Conservation (phyloP, 1,140 invertebrate genomes). For the Cyclina sinensis region DNA sequence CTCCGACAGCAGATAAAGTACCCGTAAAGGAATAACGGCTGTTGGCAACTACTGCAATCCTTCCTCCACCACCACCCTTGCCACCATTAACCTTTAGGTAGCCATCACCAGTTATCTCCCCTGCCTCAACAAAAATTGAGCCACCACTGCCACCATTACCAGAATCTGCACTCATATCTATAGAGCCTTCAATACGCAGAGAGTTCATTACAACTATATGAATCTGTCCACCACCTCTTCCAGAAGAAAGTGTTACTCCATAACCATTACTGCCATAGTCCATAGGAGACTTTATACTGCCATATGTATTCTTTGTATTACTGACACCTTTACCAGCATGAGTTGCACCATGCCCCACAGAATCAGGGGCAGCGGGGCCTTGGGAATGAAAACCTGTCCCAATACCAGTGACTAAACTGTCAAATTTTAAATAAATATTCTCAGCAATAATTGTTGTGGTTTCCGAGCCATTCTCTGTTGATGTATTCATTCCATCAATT, state of each 20-base stretch:
- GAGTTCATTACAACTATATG: slow-evolving; percentile 61
- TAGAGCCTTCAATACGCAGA: slow-evolving; percentile 73
- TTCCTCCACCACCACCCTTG: slow-evolving; percentile 74
- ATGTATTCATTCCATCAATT: slow-evolving; percentile 68
- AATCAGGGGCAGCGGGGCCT: slow-evolving; percentile 69
- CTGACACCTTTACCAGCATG: slow-evolving; percentile 74
- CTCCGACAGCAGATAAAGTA: slow-evolving; percentile 56
- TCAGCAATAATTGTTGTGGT: slow-evolving; percentile 74
- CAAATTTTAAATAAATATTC: slow-evolving; percentile 70
- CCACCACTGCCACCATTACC: slow-evolving; percentile 76
- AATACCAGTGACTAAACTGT: slow-evolving; percentile 70
- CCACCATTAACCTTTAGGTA: slow-evolving; percentile 72
- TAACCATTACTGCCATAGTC: slow-evolving; percentile 79
- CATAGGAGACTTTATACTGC: slow-evolving; percentile 71
- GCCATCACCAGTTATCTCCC: slow-evolving; percentile 69
- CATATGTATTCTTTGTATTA: slow-evolving; percentile 71
- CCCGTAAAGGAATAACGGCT: slow-evolving; percentile 67
- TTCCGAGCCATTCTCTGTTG: slow-evolving; percentile 52
- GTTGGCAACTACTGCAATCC: slow-evolving; percentile 71
- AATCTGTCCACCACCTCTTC: slow-evolving; percentile 79
- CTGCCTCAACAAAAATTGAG: slow-evolving; percentile 70
- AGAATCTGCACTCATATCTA: slow-evolving; percentile 76
- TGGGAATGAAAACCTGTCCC: slow-evolving; percentile 69
- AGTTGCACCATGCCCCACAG: slow-evolving; percentile 66
- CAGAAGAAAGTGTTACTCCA: slow-evolving; percentile 59